Evolutionary conservation across 2,113 vertebrate species (phyloP).

Genomic region (Cavia aperea): DNA sequence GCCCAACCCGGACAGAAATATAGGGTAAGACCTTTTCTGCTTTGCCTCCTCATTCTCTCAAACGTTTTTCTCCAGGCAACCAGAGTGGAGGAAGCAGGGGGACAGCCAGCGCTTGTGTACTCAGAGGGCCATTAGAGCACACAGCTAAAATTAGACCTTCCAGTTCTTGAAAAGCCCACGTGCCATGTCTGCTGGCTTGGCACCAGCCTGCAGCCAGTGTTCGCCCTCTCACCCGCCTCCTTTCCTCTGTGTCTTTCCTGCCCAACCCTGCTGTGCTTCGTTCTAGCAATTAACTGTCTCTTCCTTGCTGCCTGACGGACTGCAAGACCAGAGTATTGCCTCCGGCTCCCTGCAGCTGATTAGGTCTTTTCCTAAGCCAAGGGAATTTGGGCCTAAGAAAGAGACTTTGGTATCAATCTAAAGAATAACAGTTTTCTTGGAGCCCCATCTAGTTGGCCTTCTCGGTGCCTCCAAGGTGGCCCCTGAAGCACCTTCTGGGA

Average conservation of each 20-base stretch:
- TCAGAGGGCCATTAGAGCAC: background rate
- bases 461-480: background rate
- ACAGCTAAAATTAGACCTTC: background rate
- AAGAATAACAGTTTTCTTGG: background rate
- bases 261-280: background rate
- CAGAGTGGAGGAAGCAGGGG: accelerated
- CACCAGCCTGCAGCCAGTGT: background rate
- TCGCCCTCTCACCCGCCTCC: background rate
- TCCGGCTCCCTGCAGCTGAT: background rate
- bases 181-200: background rate
- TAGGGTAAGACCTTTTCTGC: background rate
- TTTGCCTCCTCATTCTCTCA: background rate
- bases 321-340: background rate
- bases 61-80: background rate
- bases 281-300: background rate
- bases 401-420: background rate
- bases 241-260: background rate
- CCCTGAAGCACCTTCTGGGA: background rate
- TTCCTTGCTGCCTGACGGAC: background rate
- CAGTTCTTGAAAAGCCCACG: background rate
- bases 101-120: background rate
- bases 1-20: background rate
- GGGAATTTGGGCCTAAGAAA: background rate
- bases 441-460: background rate
- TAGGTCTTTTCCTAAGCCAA: background rate